Evolutionary conservation across 64 coral and sea anemone genomes (phyloP), one percentile per base, ranked within the genome.

Genomic region (Exaiptasia diaphana): DNA sequence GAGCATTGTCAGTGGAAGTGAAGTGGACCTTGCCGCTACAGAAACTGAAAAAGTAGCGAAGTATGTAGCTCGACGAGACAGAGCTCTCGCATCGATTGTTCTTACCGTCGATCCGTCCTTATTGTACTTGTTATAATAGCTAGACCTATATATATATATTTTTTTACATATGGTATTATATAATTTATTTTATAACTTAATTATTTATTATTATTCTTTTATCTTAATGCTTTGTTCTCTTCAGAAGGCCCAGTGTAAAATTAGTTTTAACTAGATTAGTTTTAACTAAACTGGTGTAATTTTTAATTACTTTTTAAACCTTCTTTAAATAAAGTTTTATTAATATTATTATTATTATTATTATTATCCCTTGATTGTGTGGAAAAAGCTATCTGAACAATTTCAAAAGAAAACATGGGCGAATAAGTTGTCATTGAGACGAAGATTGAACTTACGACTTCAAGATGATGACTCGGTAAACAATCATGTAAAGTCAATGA

Each of bases 321-420:
- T n/a, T n/a, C n/a, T n/a, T n/a, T n/a, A n/a, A n/a, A n/a, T n/a
- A n/a, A n/a, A n/a, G n/a, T n/a, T n/a, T n/a, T n/a, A n/a, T n/a
- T n/a, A n/a, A n/a, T n/a, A n/a, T n/a, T n/a, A n/a, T n/a, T n/a
- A n/a, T n/a, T n/a, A n/a, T n/a, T n/a, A n/a, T n/a, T n/a, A n/a
- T n/a, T n/a, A n/a, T 49, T 49, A 69, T 44, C 57, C 70, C 24
- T 28, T 44, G 29, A 73, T 38, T 9, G 83, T 86, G 54, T 86
- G 83, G 83, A 76, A 86, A 76, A 29, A 86, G 41, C 55, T 86
- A 20, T 41, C 71, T 35, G 71, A 86, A 36, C 71, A 86, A 40
- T 86, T 86, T 36, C 54, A 86, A 50, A 85, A 74, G 53, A 85
- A 85, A 45, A 73, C 81, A 11, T 85, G 53, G 68, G 46, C 81